Base-by-base conservation (phyloP, 2,888 invertebrate genomes). In the Rhagonycha lutea region DNA sequence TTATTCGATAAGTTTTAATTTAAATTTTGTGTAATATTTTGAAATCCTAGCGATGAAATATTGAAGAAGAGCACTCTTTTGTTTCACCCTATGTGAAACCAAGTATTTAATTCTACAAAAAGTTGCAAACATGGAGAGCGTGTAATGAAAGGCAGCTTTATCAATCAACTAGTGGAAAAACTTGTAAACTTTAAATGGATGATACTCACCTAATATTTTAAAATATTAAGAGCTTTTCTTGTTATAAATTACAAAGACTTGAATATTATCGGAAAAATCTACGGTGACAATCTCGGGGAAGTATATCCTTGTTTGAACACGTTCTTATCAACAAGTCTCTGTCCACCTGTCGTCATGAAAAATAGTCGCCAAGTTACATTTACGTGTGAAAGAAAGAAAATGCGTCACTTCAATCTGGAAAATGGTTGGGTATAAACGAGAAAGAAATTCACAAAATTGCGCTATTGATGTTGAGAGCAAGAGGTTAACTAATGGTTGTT, bases 291-390 rank as follows among this genome's bases (percentile, higher is more conserved):
- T 69, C 76, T 63, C 68, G 70, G 74, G 79, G 77, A 78, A 80
- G 74, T 81, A 80, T 76, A 81, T 80, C 79, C 80, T 80, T 81
- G 81, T 80, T 81, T 78, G 78, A 80, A 80, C 79, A 78, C 78
- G 77, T 74, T 75, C 81, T 81, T 81, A 81, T 81, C 81, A 78
- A 79, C 75, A 80, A 78, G 78, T 76, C 78, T 78, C 77, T 80
- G 80, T 80, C 80, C 80, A 79, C 79, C 77, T 80, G 80, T 80
- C 80, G 80, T 72, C 76, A 61, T 80, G 80, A 81, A 79, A 81
- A 79, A 81, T 81, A 74, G 80, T 77, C 77, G 69, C 69, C 47
- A 32, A 78, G 75, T 77, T 80, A 81, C 82, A 81, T 82, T 70
- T 70, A 74, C 72, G 69, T 70, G 62, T 63, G 68, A 69, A 70